Evolutionary conservation across 2,888 invertebrate species (phyloP), one percentile per base, ranked within the genome.

Genomic region (Tholera decimalis): DNA sequence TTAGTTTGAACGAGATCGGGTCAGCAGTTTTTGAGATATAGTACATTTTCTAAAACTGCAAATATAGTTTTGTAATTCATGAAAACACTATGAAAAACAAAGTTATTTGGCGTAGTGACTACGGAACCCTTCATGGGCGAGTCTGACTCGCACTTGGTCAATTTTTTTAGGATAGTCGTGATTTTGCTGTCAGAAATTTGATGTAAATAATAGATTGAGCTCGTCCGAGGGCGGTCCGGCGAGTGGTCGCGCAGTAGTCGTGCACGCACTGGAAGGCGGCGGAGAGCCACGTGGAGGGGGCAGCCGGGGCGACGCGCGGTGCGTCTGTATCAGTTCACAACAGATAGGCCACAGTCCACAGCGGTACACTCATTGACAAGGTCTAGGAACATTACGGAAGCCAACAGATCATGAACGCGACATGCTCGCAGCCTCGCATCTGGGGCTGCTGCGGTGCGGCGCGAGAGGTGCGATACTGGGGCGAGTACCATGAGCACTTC

Each of bases 401-500:
- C 86, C 83, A 79, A 86, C 79, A 73, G 75, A 79, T 82, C 83
- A 84, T 77, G 66, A 74, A 86, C 83, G 87, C 84, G 81, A 87
- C 94, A 94, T 94, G 94, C 94, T 93, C 93, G 94, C 94, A 94
- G 93, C 94, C 94, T 92, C 93, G 94, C 91, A 88, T 92, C 94
- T 93, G 88, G 94, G 94, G 94, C 94, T 93, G 94, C 93, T 92
- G 91, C 83, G 83, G 86, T 87, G 88, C 84, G 82, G 81, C 72
- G 80, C 73, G 86, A 82, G 78, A 71, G 74, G 80, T 88, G 88
- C 87, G 86, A 87, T 47, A 89, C 76, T 72, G 78, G 78, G 77
- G 87, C 92, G 92, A 93, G 94, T 98, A 99, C 99, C 99, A 99
- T 99, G 97, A 98, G 98, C 96, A 99, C 99, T 97, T 99, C 99